These are phyloP conservation scores for Cyprinodon diabolis DNA, from an alignment of 2,797 vertebrate species.

Conservation along the genomic window DNA sequence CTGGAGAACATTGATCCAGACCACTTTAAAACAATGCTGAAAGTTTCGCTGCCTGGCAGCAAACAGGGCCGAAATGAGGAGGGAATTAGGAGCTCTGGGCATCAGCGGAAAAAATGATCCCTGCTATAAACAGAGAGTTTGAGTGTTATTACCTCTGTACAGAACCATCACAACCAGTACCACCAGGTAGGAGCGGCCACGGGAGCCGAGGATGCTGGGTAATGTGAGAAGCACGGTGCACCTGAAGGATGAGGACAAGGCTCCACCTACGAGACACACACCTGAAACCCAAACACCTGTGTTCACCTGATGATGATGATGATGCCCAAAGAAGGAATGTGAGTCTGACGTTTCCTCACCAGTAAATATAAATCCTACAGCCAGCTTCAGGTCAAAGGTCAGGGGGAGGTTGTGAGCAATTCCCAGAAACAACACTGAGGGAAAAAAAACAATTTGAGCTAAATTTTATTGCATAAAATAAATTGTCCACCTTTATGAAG, in stretches of 20 bases:
- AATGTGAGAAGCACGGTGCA: conserved; percentile 83
- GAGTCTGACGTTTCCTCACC: conserved; percentile 58
- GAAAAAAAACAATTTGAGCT: not conserved
- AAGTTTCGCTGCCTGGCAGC: too few relatives aligned
- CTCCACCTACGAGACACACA: conserved; percentile 80
- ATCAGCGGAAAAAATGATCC: not conserved
- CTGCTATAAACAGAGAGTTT: not conserved
- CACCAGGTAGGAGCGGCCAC: conserved; percentile 82
- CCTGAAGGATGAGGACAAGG: conserved; percentile 81
- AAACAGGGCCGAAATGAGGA: too few relatives aligned
- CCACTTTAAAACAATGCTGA: not conserved
- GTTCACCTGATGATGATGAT: too few relatives aligned
- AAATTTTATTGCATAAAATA: not conserved
- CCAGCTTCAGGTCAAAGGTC: conserved; percentile 55
- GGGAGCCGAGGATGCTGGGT: conserved; percentile 87
- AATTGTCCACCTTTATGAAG: not conserved
- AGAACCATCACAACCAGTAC: conserved; percentile 80
- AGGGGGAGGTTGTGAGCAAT: conserved; percentile 64
- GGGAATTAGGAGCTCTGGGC: too few relatives aligned
- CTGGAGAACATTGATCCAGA: not conserved
- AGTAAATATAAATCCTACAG: conserved; percentile 57
- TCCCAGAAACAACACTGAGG: conserved; percentile 69
- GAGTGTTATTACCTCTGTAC: conserved; percentile 77
- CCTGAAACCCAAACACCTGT: conserved; percentile 63
- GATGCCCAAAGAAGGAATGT: too few relatives aligned